Conservation (phyloP, 2,797 vertebrate species). For the Poecilia picta region DNA sequence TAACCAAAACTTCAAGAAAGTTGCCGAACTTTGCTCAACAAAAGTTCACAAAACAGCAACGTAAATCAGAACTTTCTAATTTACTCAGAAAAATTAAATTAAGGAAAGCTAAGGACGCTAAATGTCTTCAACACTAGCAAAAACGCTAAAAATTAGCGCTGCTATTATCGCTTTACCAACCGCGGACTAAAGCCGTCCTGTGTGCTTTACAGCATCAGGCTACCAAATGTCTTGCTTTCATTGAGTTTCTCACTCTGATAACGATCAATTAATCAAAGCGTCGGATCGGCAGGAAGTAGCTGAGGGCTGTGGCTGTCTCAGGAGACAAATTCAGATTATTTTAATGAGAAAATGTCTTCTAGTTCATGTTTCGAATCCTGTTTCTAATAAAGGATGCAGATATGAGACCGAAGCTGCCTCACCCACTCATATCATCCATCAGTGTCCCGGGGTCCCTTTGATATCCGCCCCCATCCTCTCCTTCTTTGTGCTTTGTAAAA, state of each 20-base stretch:
- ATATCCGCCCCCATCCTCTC: not conserved
- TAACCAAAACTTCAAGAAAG: not conserved
- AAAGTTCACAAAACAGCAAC: not conserved
- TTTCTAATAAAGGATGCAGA: not conserved
- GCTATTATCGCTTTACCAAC: not conserved
- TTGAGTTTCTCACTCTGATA: not conserved
- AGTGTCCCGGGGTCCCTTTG: not conserved
- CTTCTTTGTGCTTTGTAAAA: not conserved
- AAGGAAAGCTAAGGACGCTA: not conserved
- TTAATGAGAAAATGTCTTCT: not conserved
- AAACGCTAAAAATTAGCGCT: not conserved
- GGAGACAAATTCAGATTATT: not conserved
- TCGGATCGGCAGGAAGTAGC: not conserved
- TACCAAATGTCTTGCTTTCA: not conserved
- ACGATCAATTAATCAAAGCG: not conserved
- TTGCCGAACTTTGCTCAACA: not conserved
- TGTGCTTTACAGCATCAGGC: not conserved
- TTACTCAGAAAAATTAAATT: not conserved
- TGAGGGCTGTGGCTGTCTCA: not conserved
- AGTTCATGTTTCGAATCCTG: not conserved
- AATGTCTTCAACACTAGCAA: not conserved
- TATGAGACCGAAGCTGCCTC: not conserved
- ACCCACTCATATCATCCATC: not conserved
- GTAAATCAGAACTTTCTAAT: not conserved
- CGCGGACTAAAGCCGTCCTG: not conserved